Conservation (phyloP, 1,140 invertebrate genomes). For the Danaus plexippus region DNA sequence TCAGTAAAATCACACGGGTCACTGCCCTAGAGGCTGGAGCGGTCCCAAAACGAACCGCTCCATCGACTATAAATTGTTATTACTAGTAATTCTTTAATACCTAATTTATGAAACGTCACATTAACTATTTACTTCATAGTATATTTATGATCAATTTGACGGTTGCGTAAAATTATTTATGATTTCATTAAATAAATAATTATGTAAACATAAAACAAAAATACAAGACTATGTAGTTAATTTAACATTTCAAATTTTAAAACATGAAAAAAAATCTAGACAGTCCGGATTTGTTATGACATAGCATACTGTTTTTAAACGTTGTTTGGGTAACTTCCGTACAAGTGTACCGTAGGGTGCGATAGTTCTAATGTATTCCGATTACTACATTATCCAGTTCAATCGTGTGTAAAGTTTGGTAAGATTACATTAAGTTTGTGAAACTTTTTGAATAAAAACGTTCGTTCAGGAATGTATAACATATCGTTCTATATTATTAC, state of each 20-base stretch:
- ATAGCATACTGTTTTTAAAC: too few species aligned
- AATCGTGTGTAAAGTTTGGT: constrained; percentile 43
- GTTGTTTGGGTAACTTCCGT: constrained; percentile 38
- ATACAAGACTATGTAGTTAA: neutral
- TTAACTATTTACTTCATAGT: too few species aligned
- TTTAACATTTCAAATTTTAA: constrained; percentile 1
- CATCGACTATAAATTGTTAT: neutral
- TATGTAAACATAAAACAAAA: too few species aligned
- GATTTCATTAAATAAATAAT: too few species aligned
- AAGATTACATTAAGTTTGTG: constrained; percentile 26
- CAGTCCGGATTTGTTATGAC: too few species aligned
- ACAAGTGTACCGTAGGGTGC: constrained; percentile 13
- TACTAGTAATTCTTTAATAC: too few species aligned
- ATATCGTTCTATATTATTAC: too few species aligned
- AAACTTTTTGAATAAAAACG: constrained; percentile 16
- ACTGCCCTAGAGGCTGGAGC: constrained; percentile 12
- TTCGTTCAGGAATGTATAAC: too few species aligned
- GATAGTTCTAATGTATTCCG: constrained; percentile 35
- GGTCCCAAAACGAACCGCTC: neutral
- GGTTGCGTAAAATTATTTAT: too few species aligned
- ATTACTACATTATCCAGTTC: constrained; percentile 38
- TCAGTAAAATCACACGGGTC: constrained; percentile 21
- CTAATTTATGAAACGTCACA: too few species aligned
- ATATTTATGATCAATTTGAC: neutral
- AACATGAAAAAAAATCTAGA: too few species aligned